Percentiles rank a stretch among this genome's conserved stretches.
phyloP scores from a whole-genome alignment of 2,888 invertebrate genomes.

The Perizoma flavofasciatum region DNA sequence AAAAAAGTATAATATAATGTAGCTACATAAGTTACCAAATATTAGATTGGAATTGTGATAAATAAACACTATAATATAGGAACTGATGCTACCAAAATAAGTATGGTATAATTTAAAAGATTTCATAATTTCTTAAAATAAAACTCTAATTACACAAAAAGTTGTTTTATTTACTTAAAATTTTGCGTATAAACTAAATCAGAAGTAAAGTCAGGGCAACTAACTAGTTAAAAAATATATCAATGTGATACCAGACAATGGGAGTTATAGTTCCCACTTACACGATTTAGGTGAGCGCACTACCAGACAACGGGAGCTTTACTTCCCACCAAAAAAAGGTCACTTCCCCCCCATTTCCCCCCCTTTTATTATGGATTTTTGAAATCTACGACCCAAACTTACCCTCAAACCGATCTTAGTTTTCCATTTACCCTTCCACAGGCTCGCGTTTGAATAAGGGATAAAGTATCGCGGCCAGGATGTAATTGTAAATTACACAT shows the following conservation, averaged over 20 bases:
- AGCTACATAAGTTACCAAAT: no score
- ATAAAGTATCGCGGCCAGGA: no score
- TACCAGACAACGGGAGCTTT: slow-evolving; percentile 1
- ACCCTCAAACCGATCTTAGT: slow-evolving; percentile 17
- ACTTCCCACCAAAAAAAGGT: slow-evolving; percentile 14
- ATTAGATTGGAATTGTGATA: no score
- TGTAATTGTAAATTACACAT: no score
- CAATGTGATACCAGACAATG: slow-evolving; percentile 1
- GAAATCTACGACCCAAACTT: slow-evolving; percentile 19
- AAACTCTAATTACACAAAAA: slow-evolving; percentile 7
- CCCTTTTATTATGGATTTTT: slow-evolving; percentile 12
- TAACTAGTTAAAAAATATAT: slow-evolving; percentile 3
- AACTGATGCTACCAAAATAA: no score
- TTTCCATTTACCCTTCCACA: slow-evolving; percentile 17
- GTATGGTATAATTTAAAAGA: no score
- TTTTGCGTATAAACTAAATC: slow-evolving; percentile 8
- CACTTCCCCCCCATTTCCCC: no score
- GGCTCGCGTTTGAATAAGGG: neutral
- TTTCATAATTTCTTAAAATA: neutral
- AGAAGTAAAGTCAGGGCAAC: slow-evolving; percentile 6
- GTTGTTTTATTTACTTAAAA: slow-evolving; percentile 14
- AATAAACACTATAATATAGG: no score
- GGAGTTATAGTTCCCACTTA: slow-evolving; percentile 10
- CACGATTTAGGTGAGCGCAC: slow-evolving; percentile 6
- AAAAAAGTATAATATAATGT: no score